phyloP scores from a whole-genome alignment of 2,888 invertebrate genomes.

The Rhaphigaster nebulosa region DNA sequence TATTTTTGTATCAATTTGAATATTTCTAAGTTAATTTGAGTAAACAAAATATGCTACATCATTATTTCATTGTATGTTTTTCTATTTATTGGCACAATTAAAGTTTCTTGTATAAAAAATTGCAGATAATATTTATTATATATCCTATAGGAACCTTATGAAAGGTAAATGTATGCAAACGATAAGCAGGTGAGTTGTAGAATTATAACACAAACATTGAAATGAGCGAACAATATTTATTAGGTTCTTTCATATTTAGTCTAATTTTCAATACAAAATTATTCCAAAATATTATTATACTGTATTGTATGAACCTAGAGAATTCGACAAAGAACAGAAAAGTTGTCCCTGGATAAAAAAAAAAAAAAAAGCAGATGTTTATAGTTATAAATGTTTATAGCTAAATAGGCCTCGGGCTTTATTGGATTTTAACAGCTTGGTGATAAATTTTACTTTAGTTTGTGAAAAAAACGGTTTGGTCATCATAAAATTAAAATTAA shows the following conservation, averaged over 20 bases:
- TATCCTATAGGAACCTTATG: no score
- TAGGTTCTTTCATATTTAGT: neutral
- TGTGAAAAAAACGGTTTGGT: conserved; percentile 26
- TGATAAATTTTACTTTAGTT: conserved; percentile 33
- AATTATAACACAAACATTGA: no score
- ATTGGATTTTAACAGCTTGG: conserved; percentile 5
- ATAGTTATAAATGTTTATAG: conserved; percentile 11
- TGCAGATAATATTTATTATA: no score
- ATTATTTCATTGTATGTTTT: no score
- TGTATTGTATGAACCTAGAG: neutral
- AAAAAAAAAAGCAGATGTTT: neutral
- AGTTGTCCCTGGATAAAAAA: neutral
- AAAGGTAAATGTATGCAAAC: no score
- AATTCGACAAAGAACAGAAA: neutral
- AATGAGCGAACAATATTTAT: neutral
- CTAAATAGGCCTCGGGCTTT: neutral
- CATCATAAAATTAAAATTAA: conserved; percentile 29
- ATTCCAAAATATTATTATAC: neutral
- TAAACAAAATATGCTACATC: no score
- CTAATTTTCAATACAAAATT: neutral
- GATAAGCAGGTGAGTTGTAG: no score
- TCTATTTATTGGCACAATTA: no score
- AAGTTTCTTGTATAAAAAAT: no score
- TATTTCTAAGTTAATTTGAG: no score
- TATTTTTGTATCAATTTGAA: no score